These are phyloP conservation scores for Falco concolor DNA, from an alignment of 2,797 vertebrate species.

Conservation along the genomic window DNA sequence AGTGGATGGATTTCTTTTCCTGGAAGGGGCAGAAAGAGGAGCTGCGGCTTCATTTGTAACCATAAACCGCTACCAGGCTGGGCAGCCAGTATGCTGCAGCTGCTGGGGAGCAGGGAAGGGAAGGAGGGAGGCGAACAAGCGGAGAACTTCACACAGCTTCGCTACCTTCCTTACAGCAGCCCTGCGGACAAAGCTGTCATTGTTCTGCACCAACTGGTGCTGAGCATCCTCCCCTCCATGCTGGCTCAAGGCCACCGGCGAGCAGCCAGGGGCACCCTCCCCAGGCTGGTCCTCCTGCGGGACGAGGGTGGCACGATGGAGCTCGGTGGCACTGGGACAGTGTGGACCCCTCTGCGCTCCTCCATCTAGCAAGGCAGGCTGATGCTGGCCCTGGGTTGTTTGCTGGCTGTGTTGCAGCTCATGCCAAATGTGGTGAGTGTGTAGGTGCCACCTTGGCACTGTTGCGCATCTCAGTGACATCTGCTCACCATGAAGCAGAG, in stretches of 20 bases:
- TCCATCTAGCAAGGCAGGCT: accelerated
- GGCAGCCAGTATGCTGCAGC: background rate
- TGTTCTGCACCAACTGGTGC: background rate
- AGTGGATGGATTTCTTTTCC: background rate
- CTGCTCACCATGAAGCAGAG: background rate
- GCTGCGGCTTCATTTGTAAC: background rate
- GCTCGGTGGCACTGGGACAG: background rate
- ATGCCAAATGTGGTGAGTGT: accelerated
- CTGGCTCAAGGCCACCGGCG: background rate
- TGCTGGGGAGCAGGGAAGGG: background rate
- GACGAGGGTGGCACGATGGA: accelerated
- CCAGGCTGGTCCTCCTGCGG: accelerated
- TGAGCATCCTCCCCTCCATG: accelerated
- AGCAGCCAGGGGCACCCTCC: background rate
- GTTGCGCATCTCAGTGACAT: background rate
- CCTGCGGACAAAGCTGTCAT: background rate
- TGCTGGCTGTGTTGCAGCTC: accelerated
- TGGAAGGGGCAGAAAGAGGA: background rate
- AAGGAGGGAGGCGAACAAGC: background rate
- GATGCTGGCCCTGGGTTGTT: background rate
- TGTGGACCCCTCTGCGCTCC: background rate
- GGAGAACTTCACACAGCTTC: background rate
- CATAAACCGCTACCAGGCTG: background rate
- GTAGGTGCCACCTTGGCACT: background rate
- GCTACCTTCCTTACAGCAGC: background rate